phyloP scores from a whole-genome alignment of 2,797 vertebrate species.

The Cryptoprocta ferox region DNA sequence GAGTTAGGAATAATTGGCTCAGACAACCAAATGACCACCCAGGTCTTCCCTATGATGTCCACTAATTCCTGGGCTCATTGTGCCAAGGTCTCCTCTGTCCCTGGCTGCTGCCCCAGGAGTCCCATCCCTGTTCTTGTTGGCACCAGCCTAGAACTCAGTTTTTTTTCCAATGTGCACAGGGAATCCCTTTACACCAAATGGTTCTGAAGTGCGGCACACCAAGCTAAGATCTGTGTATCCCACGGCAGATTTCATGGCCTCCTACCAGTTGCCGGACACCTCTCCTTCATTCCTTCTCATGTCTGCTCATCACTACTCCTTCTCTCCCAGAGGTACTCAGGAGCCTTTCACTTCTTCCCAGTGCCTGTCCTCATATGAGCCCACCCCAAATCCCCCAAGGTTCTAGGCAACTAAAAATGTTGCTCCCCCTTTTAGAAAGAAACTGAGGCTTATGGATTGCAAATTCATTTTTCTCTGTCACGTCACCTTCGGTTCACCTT shows the following conservation, averaged over 20 bases:
- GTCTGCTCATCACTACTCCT: fast-evolving
- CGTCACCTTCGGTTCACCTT: background rate
- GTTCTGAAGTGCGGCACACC: background rate
- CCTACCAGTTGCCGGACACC: fast-evolving
- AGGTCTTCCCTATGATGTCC: too few species aligned
- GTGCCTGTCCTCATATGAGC: background rate
- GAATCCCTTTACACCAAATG: background rate
- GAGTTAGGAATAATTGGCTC: background rate
- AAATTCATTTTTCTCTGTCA: background rate
- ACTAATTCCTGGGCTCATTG: background rate
- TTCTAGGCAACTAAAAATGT: background rate
- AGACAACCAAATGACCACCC: background rate
- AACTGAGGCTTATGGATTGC: background rate
- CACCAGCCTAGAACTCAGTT: background rate
- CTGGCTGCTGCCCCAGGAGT: background rate
- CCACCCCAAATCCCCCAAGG: background rate
- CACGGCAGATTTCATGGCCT: fast-evolving
- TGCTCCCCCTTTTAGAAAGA: background rate
- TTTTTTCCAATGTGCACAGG: background rate
- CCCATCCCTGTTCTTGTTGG: background rate
- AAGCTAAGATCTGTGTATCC: background rate
- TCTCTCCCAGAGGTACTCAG: background rate
- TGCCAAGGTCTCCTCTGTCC: background rate
- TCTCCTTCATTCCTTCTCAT: background rate
- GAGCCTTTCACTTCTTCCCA: background rate